phyloP scores from a whole-genome alignment of 2,113 vertebrate species.

The Tyto alba region DNA sequence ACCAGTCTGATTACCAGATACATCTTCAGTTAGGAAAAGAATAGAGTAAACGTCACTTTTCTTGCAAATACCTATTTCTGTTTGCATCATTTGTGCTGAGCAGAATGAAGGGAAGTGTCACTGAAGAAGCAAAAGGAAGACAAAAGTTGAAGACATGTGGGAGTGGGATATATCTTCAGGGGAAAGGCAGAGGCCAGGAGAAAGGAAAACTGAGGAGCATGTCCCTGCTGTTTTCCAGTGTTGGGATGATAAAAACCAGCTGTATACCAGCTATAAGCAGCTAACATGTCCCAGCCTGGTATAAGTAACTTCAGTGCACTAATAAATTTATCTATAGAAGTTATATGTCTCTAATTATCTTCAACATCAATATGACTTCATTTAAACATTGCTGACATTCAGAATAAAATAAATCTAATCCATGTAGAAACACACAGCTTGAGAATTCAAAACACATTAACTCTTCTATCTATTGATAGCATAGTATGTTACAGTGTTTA shows the following conservation, averaged over 20 bases:
- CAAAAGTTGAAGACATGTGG: neutral
- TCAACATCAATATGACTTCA: conserved; percentile 28
- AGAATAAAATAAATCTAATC: conserved; percentile 45
- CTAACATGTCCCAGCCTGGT: neutral
- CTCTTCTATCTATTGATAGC: neutral
- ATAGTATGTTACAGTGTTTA: neutral
- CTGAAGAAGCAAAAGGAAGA: neutral
- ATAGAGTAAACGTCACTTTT: neutral
- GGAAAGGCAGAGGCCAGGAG: conserved; percentile 37
- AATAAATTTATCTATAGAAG: conserved; percentile 35
- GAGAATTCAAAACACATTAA: conserved; percentile 21
- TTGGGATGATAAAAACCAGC: conserved; percentile 48
- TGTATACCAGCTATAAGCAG: conserved; percentile 14
- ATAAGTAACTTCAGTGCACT: neutral
- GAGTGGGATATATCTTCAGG: conserved; percentile 8
- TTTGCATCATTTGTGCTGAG: neutral
- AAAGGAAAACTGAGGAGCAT: conserved; percentile 21
- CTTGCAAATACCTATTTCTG: neutral
- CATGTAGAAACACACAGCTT: neutral
- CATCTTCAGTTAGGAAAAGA: neutral
- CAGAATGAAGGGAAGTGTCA: neutral
- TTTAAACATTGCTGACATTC: conserved; percentile 46
- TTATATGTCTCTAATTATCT: conserved; percentile 48
- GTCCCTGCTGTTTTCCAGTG: conserved; percentile 41
- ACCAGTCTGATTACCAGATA: neutral